Conservation (phyloP, 2,797 vertebrate species). For the Nasua narica region DNA sequence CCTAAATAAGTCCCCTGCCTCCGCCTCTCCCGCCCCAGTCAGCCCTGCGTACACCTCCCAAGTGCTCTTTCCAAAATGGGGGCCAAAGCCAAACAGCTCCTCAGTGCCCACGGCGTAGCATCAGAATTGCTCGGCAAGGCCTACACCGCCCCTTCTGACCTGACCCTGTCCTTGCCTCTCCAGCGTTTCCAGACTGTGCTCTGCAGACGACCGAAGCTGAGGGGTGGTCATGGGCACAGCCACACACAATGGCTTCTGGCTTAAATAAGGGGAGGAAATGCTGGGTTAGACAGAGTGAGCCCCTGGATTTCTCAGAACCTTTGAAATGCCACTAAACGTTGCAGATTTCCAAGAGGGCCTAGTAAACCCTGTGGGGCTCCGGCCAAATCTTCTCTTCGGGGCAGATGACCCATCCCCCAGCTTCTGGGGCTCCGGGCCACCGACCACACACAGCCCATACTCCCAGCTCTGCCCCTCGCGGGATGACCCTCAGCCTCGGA, state of each 20-base stretch:
- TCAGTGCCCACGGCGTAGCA: rapidly evolving
- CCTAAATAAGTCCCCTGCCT: neutral
- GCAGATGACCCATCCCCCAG: rapidly evolving
- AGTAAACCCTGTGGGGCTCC: too few species aligned
- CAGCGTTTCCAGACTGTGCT: neutral
- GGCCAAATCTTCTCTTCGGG: neutral
- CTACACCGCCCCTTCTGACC: rapidly evolving
- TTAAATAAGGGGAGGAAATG: neutral
- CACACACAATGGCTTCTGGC: neutral
- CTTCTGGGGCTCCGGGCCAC: neutral
- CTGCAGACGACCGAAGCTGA: neutral
- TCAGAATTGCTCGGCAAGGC: neutral
- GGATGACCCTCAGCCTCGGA: neutral
- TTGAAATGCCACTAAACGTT: neutral
- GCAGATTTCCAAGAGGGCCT: neutral
- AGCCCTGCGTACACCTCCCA: neutral
- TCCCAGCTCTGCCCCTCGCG: neutral
- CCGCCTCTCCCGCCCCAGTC: neutral
- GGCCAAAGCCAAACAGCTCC: neutral
- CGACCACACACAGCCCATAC: neutral
- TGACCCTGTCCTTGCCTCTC: neutral
- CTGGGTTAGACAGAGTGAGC: neutral
- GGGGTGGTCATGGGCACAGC: neutral
- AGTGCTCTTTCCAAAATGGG: neutral
- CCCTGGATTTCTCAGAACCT: neutral